Conservation (phyloP, 1,140 invertebrate genomes). For the Galleria mellonella region DNA sequence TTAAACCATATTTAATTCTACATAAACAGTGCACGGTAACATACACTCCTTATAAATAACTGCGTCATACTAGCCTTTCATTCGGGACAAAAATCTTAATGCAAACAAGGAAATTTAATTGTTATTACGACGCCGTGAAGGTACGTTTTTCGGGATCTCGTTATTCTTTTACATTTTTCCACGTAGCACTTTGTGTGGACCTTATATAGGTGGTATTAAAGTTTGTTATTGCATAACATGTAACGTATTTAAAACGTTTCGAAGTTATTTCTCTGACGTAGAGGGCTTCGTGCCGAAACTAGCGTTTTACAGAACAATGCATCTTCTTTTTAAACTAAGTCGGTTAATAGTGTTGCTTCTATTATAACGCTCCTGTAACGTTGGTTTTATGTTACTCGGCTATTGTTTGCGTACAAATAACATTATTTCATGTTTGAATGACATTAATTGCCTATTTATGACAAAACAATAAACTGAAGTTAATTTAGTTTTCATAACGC, state of each 20-base stretch:
- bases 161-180: conserved; percentile 11
- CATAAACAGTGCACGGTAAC: conserved; percentile 61
- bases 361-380: conserved; percentile 25
- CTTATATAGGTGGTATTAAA: conserved; percentile 29
- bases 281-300: conserved; percentile 67
- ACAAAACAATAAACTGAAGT: conserved; percentile 1
- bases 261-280: conserved; percentile 44
- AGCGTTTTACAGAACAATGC: conserved; percentile 64
- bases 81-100: conserved; percentile 34
- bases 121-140: conserved; percentile 26
- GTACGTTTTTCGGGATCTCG: conserved; percentile 29
- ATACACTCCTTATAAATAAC: conserved; percentile 61
- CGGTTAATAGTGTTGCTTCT: conserved; percentile 50
- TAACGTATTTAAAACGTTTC: conserved; percentile 34
- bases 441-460: conserved; percentile 16
- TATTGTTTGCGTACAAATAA: conserved; percentile 18
- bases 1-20: conserved; percentile 70
- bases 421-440: conserved; percentile 11
- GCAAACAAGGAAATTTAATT: conserved; percentile 31
- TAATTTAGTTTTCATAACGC: background rate
- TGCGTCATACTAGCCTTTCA: conserved; percentile 38
- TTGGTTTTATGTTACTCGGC: conserved; percentile 13
- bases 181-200: conserved; percentile 16
- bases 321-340: conserved; percentile 64
- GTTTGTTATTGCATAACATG: conserved; percentile 22